Evolutionary conservation across 2,113 vertebrate species (phyloP), one percentile per base, ranked within the genome.

Genomic region (Tympanuchus pallidicinctus): DNA sequence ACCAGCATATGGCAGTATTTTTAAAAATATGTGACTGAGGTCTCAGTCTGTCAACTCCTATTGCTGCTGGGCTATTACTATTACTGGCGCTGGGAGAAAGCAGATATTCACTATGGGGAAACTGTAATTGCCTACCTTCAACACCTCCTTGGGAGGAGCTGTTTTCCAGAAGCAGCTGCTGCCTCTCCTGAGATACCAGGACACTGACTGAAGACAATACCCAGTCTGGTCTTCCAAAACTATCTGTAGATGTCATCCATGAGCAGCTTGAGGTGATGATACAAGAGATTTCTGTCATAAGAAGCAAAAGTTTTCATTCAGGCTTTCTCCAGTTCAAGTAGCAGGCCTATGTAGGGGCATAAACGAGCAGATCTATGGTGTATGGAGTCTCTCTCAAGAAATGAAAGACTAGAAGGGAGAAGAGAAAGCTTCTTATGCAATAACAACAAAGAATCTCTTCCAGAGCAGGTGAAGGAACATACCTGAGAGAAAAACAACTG

Each of bases 201-300:
- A 72, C 96, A 77, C 83, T 67, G 59, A 59, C 30, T 72, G 94
- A 92, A 74, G 97, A 97, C 22, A 95, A 89, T 8, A 95, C 63
- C 97, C 97, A 97, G 85, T 97, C 97, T 1, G 97, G 95, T 47
- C 95, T 96, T 86, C 97, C 96, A 82, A 86, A 94, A 18, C 12
- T 72, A 73, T 95, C 94, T 34, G 91, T 65, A 59, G 97, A 97
- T 0, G 93, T 94, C 79, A 80, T 57, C 97, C 97, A 97, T 10
- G 97, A 96, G 20, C 97, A 97, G 90, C 95, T 94, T 43, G 92
- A 96, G 57, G 96, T 90, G 2, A 94, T 74, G 88, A 73, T 14
- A 73, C 97, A 97, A 45, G 95, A 91, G n/a, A 64, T 52, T 66
- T 96, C 97, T 97, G 80, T 64, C 15, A 71, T 0, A 48, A 89